A percentile compares a stretch with the other conserved stretches of the same genome.
Evolutionary conservation across 2,888 invertebrate genomes (phyloP).

Genomic region (Pseudoips prasinana): DNA sequence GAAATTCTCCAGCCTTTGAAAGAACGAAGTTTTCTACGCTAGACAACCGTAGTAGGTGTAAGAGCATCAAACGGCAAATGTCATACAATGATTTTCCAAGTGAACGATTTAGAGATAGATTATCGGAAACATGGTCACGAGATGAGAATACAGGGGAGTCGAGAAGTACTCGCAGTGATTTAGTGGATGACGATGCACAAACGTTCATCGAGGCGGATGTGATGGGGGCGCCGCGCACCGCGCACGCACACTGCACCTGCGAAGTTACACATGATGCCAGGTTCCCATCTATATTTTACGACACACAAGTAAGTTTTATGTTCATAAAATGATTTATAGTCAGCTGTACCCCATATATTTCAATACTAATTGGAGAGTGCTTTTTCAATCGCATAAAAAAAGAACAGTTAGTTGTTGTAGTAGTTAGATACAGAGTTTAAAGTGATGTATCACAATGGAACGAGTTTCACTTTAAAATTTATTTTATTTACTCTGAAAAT

Average conservation of each 20-base stretch:
- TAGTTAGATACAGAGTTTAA: no score
- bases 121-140: constrained; percentile 59
- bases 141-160: constrained; percentile 59
- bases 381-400: no score
- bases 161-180: constrained; percentile 58
- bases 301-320: constrained; percentile 62
- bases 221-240: constrained; percentile 45
- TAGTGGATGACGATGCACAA: constrained; percentile 61
- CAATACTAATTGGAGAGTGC: no score
- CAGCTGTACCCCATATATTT: no score
- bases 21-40: constrained; percentile 72
- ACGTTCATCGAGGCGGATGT: constrained; percentile 66
- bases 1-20: constrained; percentile 57
- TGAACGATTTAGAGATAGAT: constrained; percentile 65
- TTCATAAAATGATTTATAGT: no score
- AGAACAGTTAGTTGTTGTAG: no score
- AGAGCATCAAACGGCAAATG: constrained; percentile 73
- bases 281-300: constrained; percentile 69
- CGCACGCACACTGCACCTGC: constrained; percentile 68
- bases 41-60: constrained; percentile 73
- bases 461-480: no score
- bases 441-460: no score
- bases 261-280: constrained; percentile 55
- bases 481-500: no score
- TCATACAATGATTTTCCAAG: constrained; percentile 77